A percentile compares a stretch with the other conserved stretches of the same genome.
phyloP scores from a whole-genome alignment of 2,113 vertebrate genomes.

The Dasyurus viverrinus region DNA sequence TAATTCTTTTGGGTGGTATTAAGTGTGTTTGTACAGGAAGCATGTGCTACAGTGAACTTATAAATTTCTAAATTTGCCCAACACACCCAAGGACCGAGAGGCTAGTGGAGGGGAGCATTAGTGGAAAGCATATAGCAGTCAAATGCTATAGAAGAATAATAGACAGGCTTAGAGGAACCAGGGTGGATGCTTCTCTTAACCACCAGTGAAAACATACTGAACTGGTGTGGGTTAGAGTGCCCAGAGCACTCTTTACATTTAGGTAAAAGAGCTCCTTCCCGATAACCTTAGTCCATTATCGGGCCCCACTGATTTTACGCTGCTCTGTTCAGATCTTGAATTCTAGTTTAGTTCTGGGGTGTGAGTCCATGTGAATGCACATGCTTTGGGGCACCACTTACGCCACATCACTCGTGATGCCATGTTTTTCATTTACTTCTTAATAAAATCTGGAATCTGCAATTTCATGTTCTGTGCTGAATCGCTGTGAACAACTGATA shows the following conservation, averaged over 20 bases:
- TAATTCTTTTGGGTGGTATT: not conserved
- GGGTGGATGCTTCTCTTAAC: not conserved
- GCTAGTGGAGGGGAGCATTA: not conserved
- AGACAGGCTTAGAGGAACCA: not conserved
- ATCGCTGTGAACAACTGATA: not conserved
- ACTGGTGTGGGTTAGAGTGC: not conserved
- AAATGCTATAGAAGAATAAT: not conserved
- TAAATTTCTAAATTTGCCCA: not conserved
- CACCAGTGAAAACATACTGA: not conserved
- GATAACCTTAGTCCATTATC: not conserved
- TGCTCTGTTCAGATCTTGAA: not conserved
- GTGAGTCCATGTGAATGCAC: not conserved
- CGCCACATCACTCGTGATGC: conserved; percentile 22
- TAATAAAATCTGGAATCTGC: not conserved
- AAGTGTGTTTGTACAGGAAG: not conserved
- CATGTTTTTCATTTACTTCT: not conserved
- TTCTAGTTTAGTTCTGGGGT: not conserved
- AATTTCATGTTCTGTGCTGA: not conserved
- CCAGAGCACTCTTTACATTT: not conserved
- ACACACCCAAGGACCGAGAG: not conserved
- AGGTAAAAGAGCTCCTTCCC: not conserved
- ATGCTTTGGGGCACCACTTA: not conserved
- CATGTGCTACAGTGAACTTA: not conserved
- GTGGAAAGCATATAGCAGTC: too few relatives aligned
- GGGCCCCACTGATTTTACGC: not conserved